phyloP scores from a whole-genome alignment of 2,797 vertebrate species.

The Brotula barbata region DNA sequence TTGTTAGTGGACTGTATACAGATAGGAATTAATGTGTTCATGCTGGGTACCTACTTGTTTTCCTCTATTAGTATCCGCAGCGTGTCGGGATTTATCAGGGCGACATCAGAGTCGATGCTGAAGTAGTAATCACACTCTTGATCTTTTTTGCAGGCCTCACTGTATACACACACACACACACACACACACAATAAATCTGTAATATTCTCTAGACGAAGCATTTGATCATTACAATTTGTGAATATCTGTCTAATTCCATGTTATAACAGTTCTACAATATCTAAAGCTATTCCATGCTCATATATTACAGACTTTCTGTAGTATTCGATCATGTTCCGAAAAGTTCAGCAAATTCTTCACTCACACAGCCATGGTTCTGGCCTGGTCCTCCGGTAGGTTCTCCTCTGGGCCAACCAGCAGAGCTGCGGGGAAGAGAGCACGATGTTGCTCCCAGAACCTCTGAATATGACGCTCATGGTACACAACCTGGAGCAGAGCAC shows the following conservation, averaged over 20 bases:
- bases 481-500: slow-evolving; percentile 77
- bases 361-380: slow-evolving; percentile 88
- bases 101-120: slow-evolving; percentile 85
- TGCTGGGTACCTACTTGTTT: slow-evolving; percentile 77
- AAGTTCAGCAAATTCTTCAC: slow-evolving; percentile 33
- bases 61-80: slow-evolving; percentile 85
- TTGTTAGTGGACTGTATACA: background rate
- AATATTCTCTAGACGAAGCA: no score
- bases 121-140: slow-evolving; percentile 85
- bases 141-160: slow-evolving; percentile 82
- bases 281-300: no score
- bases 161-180: slow-evolving; percentile 51
- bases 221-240: no score
- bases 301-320: no score
- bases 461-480: slow-evolving; percentile 86
- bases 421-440: slow-evolving; percentile 72
- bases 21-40: background rate
- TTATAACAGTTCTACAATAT: no score
- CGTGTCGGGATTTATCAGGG: slow-evolving; percentile 80
- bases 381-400: slow-evolving; percentile 79
- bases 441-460: slow-evolving; percentile 78
- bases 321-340: background rate
- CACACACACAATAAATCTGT: slow-evolving; percentile 11
- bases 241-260: no score
- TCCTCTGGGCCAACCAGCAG: slow-evolving; percentile 87